These are phyloP conservation scores for Miichthys miiuy DNA, from an alignment of 2,797 vertebrate genomes.

Conservation along the genomic window DNA sequence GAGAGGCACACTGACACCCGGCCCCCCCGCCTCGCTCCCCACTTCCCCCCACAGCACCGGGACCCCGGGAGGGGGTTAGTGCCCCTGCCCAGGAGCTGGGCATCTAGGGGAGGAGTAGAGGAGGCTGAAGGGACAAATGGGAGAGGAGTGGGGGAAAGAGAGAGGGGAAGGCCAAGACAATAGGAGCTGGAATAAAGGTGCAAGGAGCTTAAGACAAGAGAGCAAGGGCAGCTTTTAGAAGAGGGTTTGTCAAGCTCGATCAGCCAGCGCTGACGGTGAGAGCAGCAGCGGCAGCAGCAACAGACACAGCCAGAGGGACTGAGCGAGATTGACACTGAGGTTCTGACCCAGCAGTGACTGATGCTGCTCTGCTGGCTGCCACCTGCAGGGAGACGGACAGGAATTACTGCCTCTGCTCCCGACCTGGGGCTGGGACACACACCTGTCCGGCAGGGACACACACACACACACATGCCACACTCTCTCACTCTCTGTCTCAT, in stretches of 20 bases:
- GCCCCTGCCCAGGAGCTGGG: constrained; percentile 78
- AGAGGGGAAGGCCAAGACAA: constrained; percentile 74
- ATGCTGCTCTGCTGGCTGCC: constrained; percentile 83
- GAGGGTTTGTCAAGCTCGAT: constrained; percentile 78
- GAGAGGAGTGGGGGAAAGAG: constrained; percentile 52
- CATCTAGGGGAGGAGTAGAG: constrained; percentile 72
- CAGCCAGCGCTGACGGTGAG: constrained; percentile 77
- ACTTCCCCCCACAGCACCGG: constrained; percentile 78
- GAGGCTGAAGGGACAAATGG: constrained; percentile 75
- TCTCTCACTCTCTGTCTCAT: constrained; percentile 21
- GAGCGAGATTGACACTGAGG: constrained; percentile 49
- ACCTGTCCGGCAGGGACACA: constrained; percentile 71
- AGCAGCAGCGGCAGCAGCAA: constrained; percentile 80
- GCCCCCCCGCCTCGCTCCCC: constrained; percentile 83
- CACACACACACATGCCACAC: constrained; percentile 67
- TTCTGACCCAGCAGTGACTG: constrained; percentile 69
- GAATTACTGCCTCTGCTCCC: constrained; percentile 71
- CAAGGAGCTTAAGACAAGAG: constrained; percentile 72
- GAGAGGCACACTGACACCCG: constrained; percentile 91
- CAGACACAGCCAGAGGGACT: constrained; percentile 74
- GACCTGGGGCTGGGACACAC: constrained; percentile 71
- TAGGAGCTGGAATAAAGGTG: constrained; percentile 75
- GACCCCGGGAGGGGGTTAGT: constrained; percentile 78
- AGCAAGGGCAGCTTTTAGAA: constrained; percentile 73
- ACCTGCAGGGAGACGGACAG: constrained; percentile 79